A percentile compares a stretch with the other conserved stretches of the same genome.
Conservation (phyloP, 1,140 invertebrate genomes). For the Maconellicoccus hirsutus region DNA sequence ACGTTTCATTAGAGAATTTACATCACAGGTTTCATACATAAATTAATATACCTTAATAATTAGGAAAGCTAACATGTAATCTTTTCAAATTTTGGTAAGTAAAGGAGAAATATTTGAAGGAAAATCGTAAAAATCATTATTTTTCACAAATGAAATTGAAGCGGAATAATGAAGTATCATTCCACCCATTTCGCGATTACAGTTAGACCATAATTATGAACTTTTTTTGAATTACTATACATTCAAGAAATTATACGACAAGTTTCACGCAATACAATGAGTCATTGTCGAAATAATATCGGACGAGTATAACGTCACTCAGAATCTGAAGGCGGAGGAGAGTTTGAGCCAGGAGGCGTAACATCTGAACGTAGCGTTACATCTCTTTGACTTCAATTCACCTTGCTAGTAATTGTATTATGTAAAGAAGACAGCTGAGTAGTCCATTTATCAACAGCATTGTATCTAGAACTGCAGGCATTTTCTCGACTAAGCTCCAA, state of each 20-base stretch:
- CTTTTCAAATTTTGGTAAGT: no score
- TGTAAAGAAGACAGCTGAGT: conserved; percentile 79
- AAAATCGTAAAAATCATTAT: no score
- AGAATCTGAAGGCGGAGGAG: neutral
- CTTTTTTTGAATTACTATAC: no score
- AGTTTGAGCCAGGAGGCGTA: neutral
- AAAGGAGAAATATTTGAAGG: no score
- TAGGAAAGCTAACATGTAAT: no score
- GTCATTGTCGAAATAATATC: neutral
- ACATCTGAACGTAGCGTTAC: neutral
- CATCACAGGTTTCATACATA: neutral
- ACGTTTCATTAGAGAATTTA: neutral
- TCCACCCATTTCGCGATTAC: no score
- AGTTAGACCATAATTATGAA: no score
- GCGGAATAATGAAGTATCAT: no score
- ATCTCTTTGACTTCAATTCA: conserved; percentile 36
- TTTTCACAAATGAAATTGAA: no score
- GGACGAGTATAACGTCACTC: neutral
- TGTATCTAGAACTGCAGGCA: conserved; percentile 72
- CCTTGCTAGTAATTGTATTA: conserved; percentile 77
- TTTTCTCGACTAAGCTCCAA: conserved; percentile 75
- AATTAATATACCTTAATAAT: neutral
- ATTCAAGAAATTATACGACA: no score
- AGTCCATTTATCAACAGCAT: conserved; percentile 92
- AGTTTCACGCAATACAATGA: no score